Percentiles rank a stretch among this genome's conserved stretches.
These are phyloP conservation scores for Eumerus sabulonum DNA, from an alignment of 2,888 invertebrate species.

Conservation along the genomic window DNA sequence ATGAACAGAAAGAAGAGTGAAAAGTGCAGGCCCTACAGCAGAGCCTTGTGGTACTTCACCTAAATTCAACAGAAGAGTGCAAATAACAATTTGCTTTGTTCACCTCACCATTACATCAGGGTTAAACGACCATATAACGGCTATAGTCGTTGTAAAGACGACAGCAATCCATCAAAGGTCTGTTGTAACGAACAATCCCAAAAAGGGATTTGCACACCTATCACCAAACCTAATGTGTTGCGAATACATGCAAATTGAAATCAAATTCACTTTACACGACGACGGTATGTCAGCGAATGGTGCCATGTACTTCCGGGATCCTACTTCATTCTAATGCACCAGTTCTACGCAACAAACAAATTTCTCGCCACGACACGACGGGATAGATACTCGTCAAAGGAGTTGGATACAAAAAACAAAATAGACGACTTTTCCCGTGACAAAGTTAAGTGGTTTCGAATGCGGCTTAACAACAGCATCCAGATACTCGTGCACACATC, in stretches of 20 bases:
- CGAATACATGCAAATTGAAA: constrained; percentile 57
- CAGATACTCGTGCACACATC: constrained; percentile 30
- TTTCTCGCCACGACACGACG: constrained; percentile 13
- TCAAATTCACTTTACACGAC: constrained; percentile 38
- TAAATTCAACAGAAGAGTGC: no score
- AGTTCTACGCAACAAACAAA: constrained; percentile 39
- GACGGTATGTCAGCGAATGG: not conserved
- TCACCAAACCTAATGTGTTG: constrained; percentile 42
- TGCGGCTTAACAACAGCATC: constrained; percentile 37
- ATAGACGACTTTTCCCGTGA: constrained; percentile 30
- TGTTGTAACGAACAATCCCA: no score
- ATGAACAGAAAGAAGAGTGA: not conserved
- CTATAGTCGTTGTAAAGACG: no score
- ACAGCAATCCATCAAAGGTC: no score
- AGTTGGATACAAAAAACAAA: not conserved
- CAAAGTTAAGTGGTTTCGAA: constrained; percentile 61
- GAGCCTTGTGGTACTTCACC: not conserved
- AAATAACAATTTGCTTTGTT: no score
- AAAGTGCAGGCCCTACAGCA: not conserved
- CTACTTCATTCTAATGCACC: constrained; percentile 42
- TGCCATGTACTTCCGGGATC: constrained; percentile 24
- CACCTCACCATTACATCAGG: not conserved
- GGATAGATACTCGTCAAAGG: constrained; percentile 17
- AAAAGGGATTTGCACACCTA: not conserved
- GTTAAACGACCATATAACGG: not conserved